Base-by-base conservation (phyloP, 2,113 vertebrate genomes). In the Conger conger region DNA sequence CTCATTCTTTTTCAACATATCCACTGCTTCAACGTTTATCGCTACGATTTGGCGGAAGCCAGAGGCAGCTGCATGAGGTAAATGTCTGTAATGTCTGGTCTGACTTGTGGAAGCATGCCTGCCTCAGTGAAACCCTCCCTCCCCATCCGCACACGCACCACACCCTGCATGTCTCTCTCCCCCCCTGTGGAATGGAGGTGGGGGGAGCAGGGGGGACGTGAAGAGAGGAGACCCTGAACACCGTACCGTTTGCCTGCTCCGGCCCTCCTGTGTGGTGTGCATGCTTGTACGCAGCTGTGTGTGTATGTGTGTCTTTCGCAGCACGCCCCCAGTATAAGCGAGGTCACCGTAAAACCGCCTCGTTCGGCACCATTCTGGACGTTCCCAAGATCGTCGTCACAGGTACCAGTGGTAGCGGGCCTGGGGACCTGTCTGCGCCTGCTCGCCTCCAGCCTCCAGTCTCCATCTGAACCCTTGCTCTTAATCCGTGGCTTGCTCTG, bases 291-390 rank as follows among this genome's bases (percentile, higher is more conserved):
- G 92, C 92, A 90, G 93, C 94, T 97, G 92, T 97, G 92, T 95
- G 88, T 95, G 68, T 88, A 91, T 92, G 90, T 92, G 87, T 93
- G 88, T 93, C 92, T 97, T 98, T 98, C 94, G 96, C 98, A 97
- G 97, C 96, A 96, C 95, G 93, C 93, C 93, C 93, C 89, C 98
- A 95, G 96, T 97, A 96, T 97, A 99, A 99, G 96, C 97, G 96
- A 96, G 98, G 98, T 94, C 98, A 99, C 92, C 98, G 98, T 97
- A 99, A 99, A 99, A 99, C 98, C 82, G 98, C 98, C 93, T 99
- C 98, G 89, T 97, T 95, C 95, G 98, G 98, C 96, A 99, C 97
- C 97, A 99, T 99, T 97, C 97, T 99, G 97, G 98, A 99, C 96
- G 95, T 99, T 94, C 98, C 98, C 96, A 97, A 99, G 97, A 98